These are phyloP conservation scores for Armadillidium nasatum DNA, from an alignment of 1,140 invertebrate species.

Conservation along the genomic window DNA sequence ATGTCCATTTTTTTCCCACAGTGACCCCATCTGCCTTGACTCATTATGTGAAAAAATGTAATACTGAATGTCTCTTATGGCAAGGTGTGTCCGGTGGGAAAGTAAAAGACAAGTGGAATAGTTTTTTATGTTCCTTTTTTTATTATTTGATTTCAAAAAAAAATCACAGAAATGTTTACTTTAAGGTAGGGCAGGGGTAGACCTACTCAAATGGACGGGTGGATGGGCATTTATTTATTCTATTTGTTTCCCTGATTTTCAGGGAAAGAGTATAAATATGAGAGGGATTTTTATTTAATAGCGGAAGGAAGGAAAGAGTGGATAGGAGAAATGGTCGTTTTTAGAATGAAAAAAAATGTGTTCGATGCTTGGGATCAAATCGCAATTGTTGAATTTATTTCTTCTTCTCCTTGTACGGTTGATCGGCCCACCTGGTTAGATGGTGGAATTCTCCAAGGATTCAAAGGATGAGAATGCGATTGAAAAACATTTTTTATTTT, in stretches of 20 bases:
- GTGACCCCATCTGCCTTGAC: background rate
- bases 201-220: too few species aligned
- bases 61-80: background rate
- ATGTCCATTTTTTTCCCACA: conserved; percentile 8
- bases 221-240: too few species aligned
- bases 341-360: background rate
- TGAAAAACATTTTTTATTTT: background rate
- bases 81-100: conserved; percentile 8
- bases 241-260: too few species aligned
- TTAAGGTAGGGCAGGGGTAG: background rate
- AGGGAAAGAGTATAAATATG: background rate
- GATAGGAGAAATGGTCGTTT: background rate
- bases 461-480: background rate
- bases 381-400: background rate
- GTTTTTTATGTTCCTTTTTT: background rate
- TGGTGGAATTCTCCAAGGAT: background rate
- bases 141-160: background rate
- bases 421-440: background rate
- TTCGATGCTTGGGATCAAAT: background rate
- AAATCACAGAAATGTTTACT: background rate
- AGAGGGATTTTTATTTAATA: background rate
- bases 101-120: background rate
- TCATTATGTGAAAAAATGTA: background rate
- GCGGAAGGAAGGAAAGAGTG: background rate
- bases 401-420: background rate